phyloP scores from a whole-genome alignment of 2,888 invertebrate genomes.

The Lysandra coridon region DNA sequence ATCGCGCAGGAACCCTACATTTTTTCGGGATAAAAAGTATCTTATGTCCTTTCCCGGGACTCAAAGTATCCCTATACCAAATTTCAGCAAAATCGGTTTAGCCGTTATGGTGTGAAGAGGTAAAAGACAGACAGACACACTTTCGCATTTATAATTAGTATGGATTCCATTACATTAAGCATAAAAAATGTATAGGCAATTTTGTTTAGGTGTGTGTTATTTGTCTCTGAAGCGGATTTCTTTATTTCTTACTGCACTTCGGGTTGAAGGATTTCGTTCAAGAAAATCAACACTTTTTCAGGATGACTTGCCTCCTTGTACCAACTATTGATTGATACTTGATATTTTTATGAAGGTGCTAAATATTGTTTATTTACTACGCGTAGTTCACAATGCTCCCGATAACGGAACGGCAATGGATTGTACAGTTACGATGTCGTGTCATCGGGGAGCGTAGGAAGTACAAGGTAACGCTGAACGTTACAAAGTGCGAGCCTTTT shows the following conservation, averaged over 20 bases:
- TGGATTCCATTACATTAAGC: constrained; percentile 20
- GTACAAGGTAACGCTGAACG: constrained; percentile 71
- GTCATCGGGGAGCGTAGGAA: constrained; percentile 48
- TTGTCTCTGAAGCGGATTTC: constrained; percentile 44
- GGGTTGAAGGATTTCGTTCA: constrained; percentile 56
- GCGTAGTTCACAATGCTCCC: not conserved
- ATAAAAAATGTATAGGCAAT: too few relatives aligned
- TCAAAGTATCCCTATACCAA: too few relatives aligned
- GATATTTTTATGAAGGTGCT: not conserved
- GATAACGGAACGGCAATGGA: constrained; percentile 50
- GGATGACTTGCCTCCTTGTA: constrained; percentile 50
- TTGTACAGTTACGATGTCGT: constrained; percentile 39
- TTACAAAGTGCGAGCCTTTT: constrained; percentile 80
- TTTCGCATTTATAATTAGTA: not conserved
- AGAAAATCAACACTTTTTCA: constrained; percentile 69
- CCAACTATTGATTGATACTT: constrained; percentile 7
- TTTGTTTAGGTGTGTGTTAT: constrained; percentile 30
- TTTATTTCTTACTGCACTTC: constrained; percentile 66
- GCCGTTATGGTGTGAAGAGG: too few relatives aligned
- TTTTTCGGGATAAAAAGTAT: too few relatives aligned
- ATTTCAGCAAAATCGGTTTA: too few relatives aligned
- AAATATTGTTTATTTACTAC: constrained; percentile 47
- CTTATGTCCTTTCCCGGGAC: too few relatives aligned
- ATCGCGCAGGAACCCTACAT: too few relatives aligned
- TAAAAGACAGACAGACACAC: too few relatives aligned